Evolutionary conservation across 2,888 invertebrate genomes (phyloP).

Genomic region (Syritta pipiens): DNA sequence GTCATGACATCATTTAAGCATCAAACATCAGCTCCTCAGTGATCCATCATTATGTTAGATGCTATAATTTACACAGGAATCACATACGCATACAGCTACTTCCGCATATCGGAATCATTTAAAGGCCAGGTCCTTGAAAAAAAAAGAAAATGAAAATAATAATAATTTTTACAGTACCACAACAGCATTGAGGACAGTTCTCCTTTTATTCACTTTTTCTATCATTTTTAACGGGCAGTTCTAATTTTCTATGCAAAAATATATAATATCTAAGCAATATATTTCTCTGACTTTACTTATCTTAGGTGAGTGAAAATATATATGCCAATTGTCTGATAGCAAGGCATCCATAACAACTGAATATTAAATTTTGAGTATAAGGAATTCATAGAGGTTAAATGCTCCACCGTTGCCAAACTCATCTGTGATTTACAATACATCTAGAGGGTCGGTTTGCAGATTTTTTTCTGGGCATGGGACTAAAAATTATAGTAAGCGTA

Average conservation of each 20-base stretch:
- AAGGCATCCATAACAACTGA: too few relatives aligned
- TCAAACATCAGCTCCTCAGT: constrained; percentile 24
- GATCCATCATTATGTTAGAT: constrained; percentile 34
- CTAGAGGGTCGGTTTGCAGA: too few relatives aligned
- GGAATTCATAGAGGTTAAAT: too few relatives aligned
- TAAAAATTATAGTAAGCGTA: too few relatives aligned
- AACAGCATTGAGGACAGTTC: constrained; percentile 30
- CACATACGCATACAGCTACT: constrained; percentile 24
- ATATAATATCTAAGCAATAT: constrained; percentile 36
- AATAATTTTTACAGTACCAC: constrained; percentile 28
- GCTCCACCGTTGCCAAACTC: too few relatives aligned
- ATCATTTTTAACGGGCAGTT: constrained; percentile 42
- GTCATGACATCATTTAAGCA: constrained; percentile 7
- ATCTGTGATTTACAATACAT: too few relatives aligned
- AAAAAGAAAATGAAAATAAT: too few relatives aligned
- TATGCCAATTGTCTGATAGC: too few relatives aligned
- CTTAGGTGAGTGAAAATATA: too few relatives aligned
- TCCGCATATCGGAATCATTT: neutral
- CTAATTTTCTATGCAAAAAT: constrained; percentile 60
- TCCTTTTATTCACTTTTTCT: constrained; percentile 18
- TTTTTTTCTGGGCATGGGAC: too few relatives aligned
- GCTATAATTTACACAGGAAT: constrained; percentile 18
- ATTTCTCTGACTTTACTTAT: too few relatives aligned
- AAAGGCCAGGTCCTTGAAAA: neutral
- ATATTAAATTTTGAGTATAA: too few relatives aligned